phyloP scores from a whole-genome alignment of 2,888 invertebrate genomes.

The Patella pellucida region DNA sequence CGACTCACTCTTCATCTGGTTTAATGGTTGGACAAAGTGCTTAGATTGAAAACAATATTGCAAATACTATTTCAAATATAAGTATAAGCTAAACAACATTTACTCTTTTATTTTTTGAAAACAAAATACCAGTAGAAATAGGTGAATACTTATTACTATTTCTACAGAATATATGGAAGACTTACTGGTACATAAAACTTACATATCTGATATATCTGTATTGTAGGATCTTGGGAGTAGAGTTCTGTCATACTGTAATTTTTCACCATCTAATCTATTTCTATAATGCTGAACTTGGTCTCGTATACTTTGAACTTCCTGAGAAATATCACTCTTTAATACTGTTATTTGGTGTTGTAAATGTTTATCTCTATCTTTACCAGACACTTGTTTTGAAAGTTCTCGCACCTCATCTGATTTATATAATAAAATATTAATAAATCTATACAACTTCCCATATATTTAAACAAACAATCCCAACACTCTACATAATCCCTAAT shows the following conservation, averaged over 20 bases:
- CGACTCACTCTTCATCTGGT: no score
- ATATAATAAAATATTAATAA: neutral
- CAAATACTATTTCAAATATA: no score
- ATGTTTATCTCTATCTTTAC: neutral
- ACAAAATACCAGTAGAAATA: no score
- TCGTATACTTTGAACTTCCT: neutral
- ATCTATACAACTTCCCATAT: no score
- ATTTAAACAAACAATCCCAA: no score
- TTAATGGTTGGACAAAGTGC: no score
- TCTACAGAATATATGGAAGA: no score
- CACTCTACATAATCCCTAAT: no score
- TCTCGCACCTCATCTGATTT: neutral
- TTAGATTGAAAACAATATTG: no score
- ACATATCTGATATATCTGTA: neutral
- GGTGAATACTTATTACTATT: no score
- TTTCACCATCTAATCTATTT: neutral
- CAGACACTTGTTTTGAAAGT: constrained; percentile 1
- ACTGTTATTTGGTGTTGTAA: neutral
- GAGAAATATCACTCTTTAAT: constrained; percentile 1
- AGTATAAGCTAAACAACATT: no score
- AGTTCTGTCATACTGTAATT: neutral
- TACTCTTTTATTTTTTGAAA: no score
- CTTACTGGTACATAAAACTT: neutral
- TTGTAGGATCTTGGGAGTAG: neutral
- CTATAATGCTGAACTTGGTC: neutral